Evolutionary conservation across 2,888 invertebrate genomes (phyloP), one percentile per base, ranked within the genome.

Genomic region (Lepidochrysops patricia): DNA sequence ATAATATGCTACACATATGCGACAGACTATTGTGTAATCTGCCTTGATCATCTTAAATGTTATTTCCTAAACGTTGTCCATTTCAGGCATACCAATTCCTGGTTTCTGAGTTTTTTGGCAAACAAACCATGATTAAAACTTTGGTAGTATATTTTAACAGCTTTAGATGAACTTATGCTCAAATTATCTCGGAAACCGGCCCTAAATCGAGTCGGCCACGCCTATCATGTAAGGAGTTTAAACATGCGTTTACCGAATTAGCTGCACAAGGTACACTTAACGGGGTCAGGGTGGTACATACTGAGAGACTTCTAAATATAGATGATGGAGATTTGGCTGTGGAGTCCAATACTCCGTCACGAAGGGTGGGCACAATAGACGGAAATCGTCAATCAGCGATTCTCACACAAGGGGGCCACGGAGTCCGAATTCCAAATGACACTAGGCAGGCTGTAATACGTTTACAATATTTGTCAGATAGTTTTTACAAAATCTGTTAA

Each of bases 301-400:
- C 29, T 27, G 29, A 48, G 48, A 58, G 37, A 50, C 34, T 59
- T 52, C 59, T 59, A 59, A 37, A 59, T 52, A 59, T 59, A 59
- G 59, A 59, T 37, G 26, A 52, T 35, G 19, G 19, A 43, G 52
- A 52, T 52, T 59, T 35, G 34, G 49, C 35, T 26, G 34, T 25
- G 19, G 25, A 35, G 27, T 32, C 50, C 34, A 12, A 34, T 34
- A 54, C 32, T 35, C 52, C 52, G 52, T 52, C 50, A 15, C 35
- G 35, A 59, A 27, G 58, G 58, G 64, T 66, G 65, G 61, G 43
- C 64, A 68, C 66, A 67, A 68, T 67, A 64, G 65, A 64, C 69
- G 69, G 69, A 69, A 64, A 67, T 65, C 58, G 63, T 67, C 67
- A 68, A 69, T 69, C 67, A 66, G 60, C 62, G 63, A 58, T 68